Evolutionary conservation across 2,888 invertebrate genomes (phyloP), one percentile per base, ranked within the genome.

Genomic region (Balanococcus diminutus): DNA sequence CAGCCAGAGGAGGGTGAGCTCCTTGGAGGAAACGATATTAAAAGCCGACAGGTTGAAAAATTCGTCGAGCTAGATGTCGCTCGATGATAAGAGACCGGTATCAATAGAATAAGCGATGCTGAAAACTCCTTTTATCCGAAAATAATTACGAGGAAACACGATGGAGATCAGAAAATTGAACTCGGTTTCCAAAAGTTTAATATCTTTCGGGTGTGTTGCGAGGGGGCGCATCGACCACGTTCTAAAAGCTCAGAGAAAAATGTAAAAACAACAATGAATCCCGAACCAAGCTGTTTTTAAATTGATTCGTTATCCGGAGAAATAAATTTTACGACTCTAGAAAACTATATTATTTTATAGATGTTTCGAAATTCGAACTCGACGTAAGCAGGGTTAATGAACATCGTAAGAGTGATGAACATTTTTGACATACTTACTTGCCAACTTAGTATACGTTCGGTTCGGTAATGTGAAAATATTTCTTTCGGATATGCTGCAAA

Each of bases 81-180:
- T 11, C 14, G 5, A 0, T 28, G 67, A 67, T 67, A 67, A 67
- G 28, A 79, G 75, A 36, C 25, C 8, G 36, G 75, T 79, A 28
- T 79, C 75, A 79, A 79, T 79, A 36, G 75, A 79, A 79, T 79
- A 79, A 79, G 36, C 75, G 75, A 79, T 19, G 75, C 36, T 82
- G 81, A 39, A 46, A 82, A 82, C 81, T 42, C 42, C 81, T 46
- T 82, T 82, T 82, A 82, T 82, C 81, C 51, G 81, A 82, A 82
- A 82, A 82, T 82, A 82, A 82, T 82, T 82, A 82, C 81, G 81
- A 42, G 81, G 42, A 81, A 81, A 67, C 67, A 67, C 67, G 67
- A 67, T 16, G 67, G 14, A 28, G 67, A 67, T 67, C 67, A 31
- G 67, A 28, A 67, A 67, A 67, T 67, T 67, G 67, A 67, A 67